Conservation (phyloP, 2,113 vertebrate genomes). For the Falco punctatus region DNA sequence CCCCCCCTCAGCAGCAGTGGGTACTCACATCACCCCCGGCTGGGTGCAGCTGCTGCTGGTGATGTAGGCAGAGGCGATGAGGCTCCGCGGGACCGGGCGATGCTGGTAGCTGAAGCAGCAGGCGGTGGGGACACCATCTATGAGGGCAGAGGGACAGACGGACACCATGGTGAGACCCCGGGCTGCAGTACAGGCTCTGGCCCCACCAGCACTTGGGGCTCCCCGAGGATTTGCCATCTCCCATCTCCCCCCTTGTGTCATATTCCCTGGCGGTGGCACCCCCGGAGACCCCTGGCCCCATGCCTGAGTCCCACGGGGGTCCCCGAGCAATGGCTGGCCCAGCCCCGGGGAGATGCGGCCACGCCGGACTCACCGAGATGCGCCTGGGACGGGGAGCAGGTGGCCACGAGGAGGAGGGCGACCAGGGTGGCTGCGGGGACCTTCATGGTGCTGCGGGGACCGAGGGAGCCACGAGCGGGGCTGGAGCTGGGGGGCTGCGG, state of each 20-base stretch:
- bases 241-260: rapidly evolving
- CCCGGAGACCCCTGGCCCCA: too few species aligned
- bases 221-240: not conserved
- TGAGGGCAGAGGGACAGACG: not conserved
- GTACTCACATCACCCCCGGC: not conserved
- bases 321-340: rapidly evolving
- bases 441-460: not conserved
- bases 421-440: not conserved
- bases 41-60: slow-evolving; percentile 19
- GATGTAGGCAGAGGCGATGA: not conserved
- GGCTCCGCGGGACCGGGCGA: rapidly evolving
- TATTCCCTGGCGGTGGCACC: not conserved
- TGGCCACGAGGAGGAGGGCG: not conserved
- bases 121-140: not conserved
- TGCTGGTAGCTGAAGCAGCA: not conserved
- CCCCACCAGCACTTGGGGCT: rapidly evolving
- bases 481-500: not conserved
- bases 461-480: rapidly evolving
- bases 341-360: rapidly evolving
- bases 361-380: not conserved
- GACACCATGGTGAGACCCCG: not conserved
- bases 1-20: rapidly evolving
- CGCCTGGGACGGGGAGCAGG: not conserved
- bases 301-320: rapidly evolving
- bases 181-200: not conserved